Evolutionary conservation across 2,888 invertebrate genomes (phyloP), one percentile per base, ranked within the genome.

Genomic region (Spodoptera picta): DNA sequence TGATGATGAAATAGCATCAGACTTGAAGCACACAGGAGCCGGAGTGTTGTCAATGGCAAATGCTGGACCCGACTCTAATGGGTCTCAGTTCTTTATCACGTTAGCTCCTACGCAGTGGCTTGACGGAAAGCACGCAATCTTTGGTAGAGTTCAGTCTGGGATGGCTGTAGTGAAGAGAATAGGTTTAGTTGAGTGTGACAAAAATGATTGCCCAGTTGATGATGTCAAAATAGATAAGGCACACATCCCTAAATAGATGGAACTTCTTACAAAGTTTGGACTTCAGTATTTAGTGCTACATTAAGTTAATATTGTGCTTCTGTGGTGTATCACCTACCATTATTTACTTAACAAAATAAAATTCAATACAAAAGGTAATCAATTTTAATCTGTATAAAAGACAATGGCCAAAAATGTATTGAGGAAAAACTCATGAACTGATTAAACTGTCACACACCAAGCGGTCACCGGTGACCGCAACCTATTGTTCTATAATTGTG

Each of bases 31-130:
- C 87, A 98, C 98, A n/a, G 99, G 95, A 23, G 96, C 97, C 24
- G 98, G 98, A 0, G 96, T 98, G 62, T 84, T 98, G 43, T 99
- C 99, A 0, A 99, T 99, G 99, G 99, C 99, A 0, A 99, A 99
- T 95, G 97, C 99, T 23, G 99, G 99, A 0, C 99, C 99, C 0
- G 96, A 99, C 85, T 97, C 98, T 6, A 99, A 99, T 90, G 99
- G 99, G 3, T 99, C 99, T 41, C 99, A 99, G 89, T 99, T 99
- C 94, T 99, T 99, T 83, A 98, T 99, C 52, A 99, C 99, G 0
- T 92, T 99, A 66, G 99, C 98, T 0, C 99, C 99, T 1, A 98
- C 99, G 0, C 99, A 99, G 83, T 99, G 99, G 99, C 95, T 99
- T 44, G 99, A 99, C 94, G 98, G 98, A 11, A 99, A 99, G 89